Percentiles rank a stretch among this genome's conserved stretches.
Conservation (phyloP, 2,888 invertebrate species). For the Omphaloscelis lunosa region DNA sequence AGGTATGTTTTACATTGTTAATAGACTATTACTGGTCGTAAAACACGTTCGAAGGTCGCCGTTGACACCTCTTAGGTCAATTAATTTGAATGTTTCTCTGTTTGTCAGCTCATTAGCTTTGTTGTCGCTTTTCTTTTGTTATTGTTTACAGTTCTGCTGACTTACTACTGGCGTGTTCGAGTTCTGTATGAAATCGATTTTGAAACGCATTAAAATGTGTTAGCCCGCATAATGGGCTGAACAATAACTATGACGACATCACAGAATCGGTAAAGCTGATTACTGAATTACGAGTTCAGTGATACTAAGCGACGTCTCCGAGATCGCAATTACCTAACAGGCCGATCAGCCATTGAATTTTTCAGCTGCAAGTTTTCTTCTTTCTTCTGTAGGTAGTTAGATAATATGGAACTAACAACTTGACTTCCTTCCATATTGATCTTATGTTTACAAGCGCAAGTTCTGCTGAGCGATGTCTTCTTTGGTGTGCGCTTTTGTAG, state of each 20-base stretch:
- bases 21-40: constrained; percentile 7
- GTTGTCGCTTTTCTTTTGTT: constrained; percentile 37
- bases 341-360: not conserved
- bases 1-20: not conserved
- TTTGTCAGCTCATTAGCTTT: constrained; percentile 14
- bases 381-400: not conserved
- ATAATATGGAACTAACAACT: not conserved
- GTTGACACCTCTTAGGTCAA: constrained; percentile 37
- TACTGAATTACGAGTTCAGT: constrained; percentile 12
- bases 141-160: constrained; percentile 26
- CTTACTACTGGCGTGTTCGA: not conserved
- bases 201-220: not conserved
- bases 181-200: not conserved
- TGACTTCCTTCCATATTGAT: not conserved
- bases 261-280: constrained; percentile 3
- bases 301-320: not conserved
- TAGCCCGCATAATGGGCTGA: not conserved
- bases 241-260: not conserved
- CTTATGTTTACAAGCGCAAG: not conserved
- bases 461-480: not conserved
- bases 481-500: not conserved
- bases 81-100: constrained; percentile 40
- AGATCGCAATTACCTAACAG: not conserved
- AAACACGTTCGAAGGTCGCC: constrained; percentile 30
- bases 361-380: too few species aligned